Percentiles rank a stretch among this genome's conserved stretches.
Evolutionary conservation across 2,888 invertebrate genomes (phyloP).

Genomic region (Leptinotarsa peninsularis): DNA sequence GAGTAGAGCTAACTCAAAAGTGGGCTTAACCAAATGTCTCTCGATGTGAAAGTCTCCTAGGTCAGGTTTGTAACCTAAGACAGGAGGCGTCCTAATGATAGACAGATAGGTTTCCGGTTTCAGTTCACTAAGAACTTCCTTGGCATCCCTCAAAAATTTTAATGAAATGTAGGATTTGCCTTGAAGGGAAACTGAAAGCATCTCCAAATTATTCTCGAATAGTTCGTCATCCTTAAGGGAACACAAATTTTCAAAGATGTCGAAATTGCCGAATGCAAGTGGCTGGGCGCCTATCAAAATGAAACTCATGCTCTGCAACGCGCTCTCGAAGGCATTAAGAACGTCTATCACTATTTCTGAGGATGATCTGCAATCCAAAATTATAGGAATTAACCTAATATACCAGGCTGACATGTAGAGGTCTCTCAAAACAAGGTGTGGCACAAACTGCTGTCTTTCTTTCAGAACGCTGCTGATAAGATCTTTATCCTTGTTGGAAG

Average conservation of each 20-base stretch:
- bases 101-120: conserved; percentile 27
- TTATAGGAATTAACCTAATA: background rate
- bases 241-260: background rate
- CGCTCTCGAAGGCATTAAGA: background rate
- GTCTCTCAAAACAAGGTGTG: background rate
- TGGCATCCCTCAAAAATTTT: background rate
- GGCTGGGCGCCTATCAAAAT: background rate
- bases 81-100: background rate
- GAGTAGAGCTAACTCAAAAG: conserved; percentile 10
- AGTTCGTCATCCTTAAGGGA: background rate
- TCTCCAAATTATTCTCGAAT: background rate
- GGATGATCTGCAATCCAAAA: background rate
- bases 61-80: conserved; percentile 15
- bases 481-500: background rate
- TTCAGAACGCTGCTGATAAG: background rate
- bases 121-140: background rate
- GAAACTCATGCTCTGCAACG: background rate
- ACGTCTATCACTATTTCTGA: background rate
- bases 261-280: background rate
- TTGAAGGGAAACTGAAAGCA: background rate
- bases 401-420: background rate
- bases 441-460: background rate
- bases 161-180: background rate
- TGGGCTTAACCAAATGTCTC: conserved; percentile 16
- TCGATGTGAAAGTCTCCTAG: conserved; percentile 27